Evolutionary conservation across 2,113 vertebrate species (phyloP), one percentile per base, ranked within the genome.

Genomic region (Sarotherodon lohbergeri): DNA sequence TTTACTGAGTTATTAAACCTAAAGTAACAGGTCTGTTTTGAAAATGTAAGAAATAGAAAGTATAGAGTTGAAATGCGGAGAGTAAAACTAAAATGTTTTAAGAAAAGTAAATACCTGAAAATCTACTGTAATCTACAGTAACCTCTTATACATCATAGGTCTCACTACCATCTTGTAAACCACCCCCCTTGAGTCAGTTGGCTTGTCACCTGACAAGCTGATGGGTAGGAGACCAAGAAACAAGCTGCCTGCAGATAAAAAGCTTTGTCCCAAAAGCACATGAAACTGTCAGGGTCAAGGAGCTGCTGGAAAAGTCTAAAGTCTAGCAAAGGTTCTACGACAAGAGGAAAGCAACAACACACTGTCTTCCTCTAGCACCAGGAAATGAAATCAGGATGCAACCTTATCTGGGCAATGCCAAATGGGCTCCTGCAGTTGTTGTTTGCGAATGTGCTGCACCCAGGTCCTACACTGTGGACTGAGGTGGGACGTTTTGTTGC

Each of bases 371-470:
- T 57, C 12, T 57, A 57, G 55, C 55, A 57, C 55, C 55, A 57
- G 55, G 27, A 27, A 57, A 57, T 57, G 55, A 57, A 57, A 12
- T 57, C 55, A 57, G 55, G 22, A 57, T 57, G 12, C 55, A 57
- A 57, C 55, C 55, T 57, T 24, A 57, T 27, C 55, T 57, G 55
- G 22, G 55, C 55, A 57, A 57, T 57, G 55, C 55, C 12, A 57
- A 57, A 57, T 57, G 27, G 55, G 55, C 55, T 57, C 55, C 6
- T 12, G 55, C 55, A 57, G 55, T 57, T 57, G 55, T 57, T 57
- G 55, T 57, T 57, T 24, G 0, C 4, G 0, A 57, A 57, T 57
- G 55, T 29, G 56, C 0, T 3, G 13, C 56, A 59, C 13, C 13
- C 56, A 3, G 56, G 56, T 59, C 13, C 56, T 59, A 59, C 24